These are phyloP conservation scores for Drosophila differens DNA, from an alignment of 2,888 invertebrate species.

Conservation along the genomic window DNA sequence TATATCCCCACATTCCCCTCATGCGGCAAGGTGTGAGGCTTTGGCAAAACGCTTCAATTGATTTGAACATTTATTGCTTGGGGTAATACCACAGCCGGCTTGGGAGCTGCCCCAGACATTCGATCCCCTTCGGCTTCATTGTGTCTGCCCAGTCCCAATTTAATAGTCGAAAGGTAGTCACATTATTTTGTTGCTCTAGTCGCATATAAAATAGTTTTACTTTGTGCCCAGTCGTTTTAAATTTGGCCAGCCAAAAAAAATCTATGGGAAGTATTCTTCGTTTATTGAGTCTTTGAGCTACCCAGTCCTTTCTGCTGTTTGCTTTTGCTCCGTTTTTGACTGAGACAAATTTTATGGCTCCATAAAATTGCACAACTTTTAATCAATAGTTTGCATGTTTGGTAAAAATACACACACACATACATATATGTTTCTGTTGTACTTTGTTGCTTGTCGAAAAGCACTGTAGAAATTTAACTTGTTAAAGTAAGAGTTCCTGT, in stretches of 20 bases:
- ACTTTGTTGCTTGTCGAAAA: conserved; percentile 12
- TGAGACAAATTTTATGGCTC: conserved; percentile 50
- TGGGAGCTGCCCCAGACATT: conserved; percentile 60
- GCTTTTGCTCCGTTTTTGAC: conserved; percentile 32
- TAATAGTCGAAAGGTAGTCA: conserved; percentile 61
- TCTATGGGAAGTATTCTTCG: conserved; percentile 42
- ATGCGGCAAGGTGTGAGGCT: conserved; percentile 59
- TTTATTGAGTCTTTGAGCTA: conserved; percentile 40
- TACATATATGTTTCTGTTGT: background rate
- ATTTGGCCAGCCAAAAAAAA: conserved; percentile 49
- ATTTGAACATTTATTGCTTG: conserved; percentile 82
- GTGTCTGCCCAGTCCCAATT: conserved; percentile 11
- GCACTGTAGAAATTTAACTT: conserved; percentile 10
- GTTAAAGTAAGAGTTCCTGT: conserved; percentile 7
- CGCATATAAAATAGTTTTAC: conserved; percentile 73
- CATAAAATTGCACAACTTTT: conserved; percentile 57
- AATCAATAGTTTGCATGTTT: conserved; percentile 61
- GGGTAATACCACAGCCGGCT: conserved; percentile 61
- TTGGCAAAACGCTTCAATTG: conserved; percentile 80
- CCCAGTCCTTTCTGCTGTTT: background rate
- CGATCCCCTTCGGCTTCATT: conserved; percentile 2
- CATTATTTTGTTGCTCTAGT: conserved; percentile 65
- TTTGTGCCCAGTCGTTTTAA: conserved; percentile 49
- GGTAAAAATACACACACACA: conserved; percentile 8
- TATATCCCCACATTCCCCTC: conserved; percentile 27